Base-by-base conservation (phyloP, 1,140 invertebrate species). In the Nebria ingens region DNA sequence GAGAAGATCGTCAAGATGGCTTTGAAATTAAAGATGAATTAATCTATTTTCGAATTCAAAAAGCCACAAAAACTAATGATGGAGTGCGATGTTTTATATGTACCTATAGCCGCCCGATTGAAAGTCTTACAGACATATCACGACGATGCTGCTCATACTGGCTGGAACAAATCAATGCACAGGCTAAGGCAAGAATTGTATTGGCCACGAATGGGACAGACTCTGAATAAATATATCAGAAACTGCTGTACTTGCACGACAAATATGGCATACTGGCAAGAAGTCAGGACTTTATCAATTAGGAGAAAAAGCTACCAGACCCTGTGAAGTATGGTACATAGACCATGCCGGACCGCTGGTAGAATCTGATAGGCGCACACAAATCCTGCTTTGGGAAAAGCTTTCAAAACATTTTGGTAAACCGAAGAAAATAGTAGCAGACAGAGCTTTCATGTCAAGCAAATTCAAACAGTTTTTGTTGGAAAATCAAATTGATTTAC, bases 361-460 rank as follows among this genome's bases (percentile, higher is more conserved):
- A n/a, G n/a, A n/a, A n/a, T n/a, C n/a, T n/a, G n/a, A n/a, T n/a
- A n/a, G n/a, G n/a, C n/a, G n/a, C n/a, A n/a, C n/a, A n/a, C n/a
- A n/a, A n/a, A n/a, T n/a, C n/a, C n/a, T n/a, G n/a, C n/a, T n/a
- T n/a, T n/a, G n/a, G n/a, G n/a, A n/a, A n/a, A n/a, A n/a, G n/a
- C n/a, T 52, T 58, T 25, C 29, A 56, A 55, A 15, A 60, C 50
- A 50, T 19, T 11, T 23, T 40, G 52, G 2, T 58, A 56, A n/a
- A n/a, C n/a, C n/a, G n/a, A n/a, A n/a, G n/a, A n/a, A n/a, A n/a
- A n/a, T n/a, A n/a, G n/a, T n/a, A n/a, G n/a, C n/a, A n/a, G n/a
- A n/a, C n/a, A n/a, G n/a, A n/a, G n/a, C n/a, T n/a, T n/a, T n/a
- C n/a, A n/a, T n/a, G n/a, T n/a, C n/a, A n/a, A n/a, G n/a, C n/a